phyloP scores from a whole-genome alignment of 2,113 vertebrate genomes.

The Antennarius striatus region DNA sequence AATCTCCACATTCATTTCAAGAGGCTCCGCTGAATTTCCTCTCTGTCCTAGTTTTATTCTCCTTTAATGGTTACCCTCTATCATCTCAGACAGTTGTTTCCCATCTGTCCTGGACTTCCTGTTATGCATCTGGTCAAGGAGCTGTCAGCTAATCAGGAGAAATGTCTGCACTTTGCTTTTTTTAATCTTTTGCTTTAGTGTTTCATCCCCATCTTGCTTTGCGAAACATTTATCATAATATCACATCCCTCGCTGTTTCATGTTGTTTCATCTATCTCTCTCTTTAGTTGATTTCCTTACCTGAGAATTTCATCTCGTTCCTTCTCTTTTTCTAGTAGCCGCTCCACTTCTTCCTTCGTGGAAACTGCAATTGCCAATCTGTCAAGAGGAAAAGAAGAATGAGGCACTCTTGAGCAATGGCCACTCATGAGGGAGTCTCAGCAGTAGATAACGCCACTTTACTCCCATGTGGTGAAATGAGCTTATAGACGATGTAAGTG shows the following conservation, averaged over 20 bases:
- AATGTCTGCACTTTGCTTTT: background rate
- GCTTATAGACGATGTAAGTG: conserved; percentile 44
- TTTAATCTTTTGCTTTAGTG: conserved; percentile 8
- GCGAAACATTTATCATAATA: background rate
- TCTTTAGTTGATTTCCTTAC: conserved; percentile 71
- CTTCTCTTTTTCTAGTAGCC: conserved; percentile 73
- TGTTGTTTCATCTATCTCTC: background rate
- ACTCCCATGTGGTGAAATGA: conserved; percentile 33
- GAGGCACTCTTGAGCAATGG: conserved; percentile 3
- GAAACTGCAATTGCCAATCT: conserved; percentile 75
- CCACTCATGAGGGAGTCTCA: conserved; percentile 27
- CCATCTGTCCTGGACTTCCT: conserved; percentile 61
- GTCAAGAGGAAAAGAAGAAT: conserved; percentile 3
- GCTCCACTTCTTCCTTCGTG: conserved; percentile 65
- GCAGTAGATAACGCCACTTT: conserved; percentile 21
- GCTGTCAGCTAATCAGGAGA: conserved; percentile 35
- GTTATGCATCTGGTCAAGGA: conserved; percentile 47
- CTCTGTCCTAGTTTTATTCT: conserved; percentile 24
- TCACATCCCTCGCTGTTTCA: too few relatives aligned
- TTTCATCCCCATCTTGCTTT: conserved; percentile 20
- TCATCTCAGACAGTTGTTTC: conserved; percentile 66
- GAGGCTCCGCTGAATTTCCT: conserved; percentile 41
- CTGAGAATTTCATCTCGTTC: conserved; percentile 73
- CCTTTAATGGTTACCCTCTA: conserved; percentile 42
- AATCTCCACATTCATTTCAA: conserved; percentile 43